A percentile compares a stretch with the other conserved stretches of the same genome.
phyloP scores from a whole-genome alignment of 2,888 invertebrate species.

The Ptilodon capucinus region DNA sequence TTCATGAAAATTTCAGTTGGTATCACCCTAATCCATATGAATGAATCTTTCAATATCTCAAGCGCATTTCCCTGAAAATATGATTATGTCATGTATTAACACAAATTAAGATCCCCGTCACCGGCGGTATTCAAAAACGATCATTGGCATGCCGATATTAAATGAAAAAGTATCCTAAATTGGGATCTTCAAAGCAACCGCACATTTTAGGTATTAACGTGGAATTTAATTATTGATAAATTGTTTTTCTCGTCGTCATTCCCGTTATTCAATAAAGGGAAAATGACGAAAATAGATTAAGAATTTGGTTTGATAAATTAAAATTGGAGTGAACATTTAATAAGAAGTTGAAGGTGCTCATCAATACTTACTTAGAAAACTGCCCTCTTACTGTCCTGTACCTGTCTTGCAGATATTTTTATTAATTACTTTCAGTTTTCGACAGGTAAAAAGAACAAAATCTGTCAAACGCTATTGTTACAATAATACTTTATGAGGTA shows the following conservation, averaged over 20 bases:
- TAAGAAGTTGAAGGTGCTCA: too few species aligned
- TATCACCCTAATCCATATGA: too few species aligned
- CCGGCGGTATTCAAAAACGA: not conserved
- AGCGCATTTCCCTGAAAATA: not conserved
- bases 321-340: not conserved
- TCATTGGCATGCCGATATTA: not conserved
- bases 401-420: too few species aligned
- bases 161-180: not conserved
- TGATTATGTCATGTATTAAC: not conserved
- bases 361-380: too few species aligned
- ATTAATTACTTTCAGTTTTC: too few species aligned
- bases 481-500: too few species aligned
- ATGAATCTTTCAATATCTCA: not conserved
- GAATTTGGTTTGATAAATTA: not conserved
- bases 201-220: not conserved
- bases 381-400: too few species aligned
- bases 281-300: not conserved
- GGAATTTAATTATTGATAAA: not conserved
- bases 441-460: too few species aligned
- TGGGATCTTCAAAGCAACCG: not conserved
- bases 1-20: too few species aligned
- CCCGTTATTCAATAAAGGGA: not conserved
- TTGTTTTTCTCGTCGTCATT: not conserved
- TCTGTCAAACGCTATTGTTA: too few species aligned
- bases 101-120: not conserved